Base-by-base conservation (phyloP, 2,888 invertebrate genomes). In the Macrosoma leucophasiata region DNA sequence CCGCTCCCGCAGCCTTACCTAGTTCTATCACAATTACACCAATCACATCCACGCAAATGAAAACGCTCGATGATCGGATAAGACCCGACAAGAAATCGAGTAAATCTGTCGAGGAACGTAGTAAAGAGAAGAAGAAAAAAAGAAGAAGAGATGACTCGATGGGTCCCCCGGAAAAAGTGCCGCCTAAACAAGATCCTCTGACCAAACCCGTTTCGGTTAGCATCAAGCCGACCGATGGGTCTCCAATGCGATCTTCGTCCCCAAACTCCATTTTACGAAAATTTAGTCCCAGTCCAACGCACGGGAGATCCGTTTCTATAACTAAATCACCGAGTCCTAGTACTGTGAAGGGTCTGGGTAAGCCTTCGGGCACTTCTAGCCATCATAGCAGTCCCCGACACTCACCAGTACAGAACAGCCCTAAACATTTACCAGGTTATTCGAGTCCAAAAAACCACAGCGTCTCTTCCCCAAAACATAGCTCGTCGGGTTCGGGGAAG, bases 11-110 rank as follows among this genome's bases (percentile, higher is more conserved):
- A 4, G 86, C 87, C 3, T 66, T 92, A 14, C 91, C 93, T 6
- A 92, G 92, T 56, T 93, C 94, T 1, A 93, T 95, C 36, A 95
- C 95, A 0, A 95, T 95, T 34, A 95, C 95, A 0, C 93, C 95
- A 2, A 94, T 95, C 21, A 86, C 89, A 1, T 79, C 85, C 2
- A 77, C 86, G 4, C 88, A 88, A 62, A 67, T 81, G 36, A 81
- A 84, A 50, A 69, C 76, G 2, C 58, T 82, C 36, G 85, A 85
- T 32, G 82, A 84, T 23, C 70, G 82, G 14, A 68, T 70, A 37
- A 60, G 81, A 42, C 79, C 82, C 9, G 84, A 85, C 18, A 81
- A 79, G 55, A 84, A 82, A 43, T 76, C 82, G 7, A 78, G 69
- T 47, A 69, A 67, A 31, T 82, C 81, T 1, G 67, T 73, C 28